These are phyloP conservation scores for Drosophila anomelani DNA, from an alignment of 2,888 invertebrate genomes.

Conservation along the genomic window DNA sequence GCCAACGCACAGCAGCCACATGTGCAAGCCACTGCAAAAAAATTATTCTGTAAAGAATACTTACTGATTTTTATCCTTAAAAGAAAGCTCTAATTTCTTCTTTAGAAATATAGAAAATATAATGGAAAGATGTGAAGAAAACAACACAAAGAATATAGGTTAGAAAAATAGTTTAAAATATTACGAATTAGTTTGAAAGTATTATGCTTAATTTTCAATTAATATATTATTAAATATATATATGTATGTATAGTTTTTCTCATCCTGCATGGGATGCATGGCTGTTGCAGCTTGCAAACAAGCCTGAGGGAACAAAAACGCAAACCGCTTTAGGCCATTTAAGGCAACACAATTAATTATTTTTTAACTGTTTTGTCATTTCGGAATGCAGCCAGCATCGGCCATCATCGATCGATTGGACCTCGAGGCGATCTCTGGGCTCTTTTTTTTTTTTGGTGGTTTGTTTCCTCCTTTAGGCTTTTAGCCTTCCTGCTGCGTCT, in stretches of 20 bases:
- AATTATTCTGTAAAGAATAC: background rate
- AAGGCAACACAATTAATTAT: constrained; percentile 85
- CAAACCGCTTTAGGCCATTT: constrained; percentile 83
- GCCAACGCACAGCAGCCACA: constrained; percentile 57
- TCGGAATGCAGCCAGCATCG: constrained; percentile 78
- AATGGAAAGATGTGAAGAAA: background rate
- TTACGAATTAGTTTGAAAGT: background rate
- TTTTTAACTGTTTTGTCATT: constrained; percentile 85
- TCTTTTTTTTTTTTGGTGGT: background rate
- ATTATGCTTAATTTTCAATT: background rate
- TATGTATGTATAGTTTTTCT: background rate
- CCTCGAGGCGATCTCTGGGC: constrained; percentile 21
- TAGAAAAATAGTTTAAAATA: background rate
- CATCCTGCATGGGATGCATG: background rate
- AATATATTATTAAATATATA: background rate
- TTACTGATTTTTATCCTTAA: background rate
- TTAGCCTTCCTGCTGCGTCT: constrained; percentile 48
- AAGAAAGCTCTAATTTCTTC: fast-evolving
- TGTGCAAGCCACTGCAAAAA: constrained; percentile 37
- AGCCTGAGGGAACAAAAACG: constrained; percentile 53
- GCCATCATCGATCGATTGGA: constrained; percentile 75
- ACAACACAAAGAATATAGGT: background rate
- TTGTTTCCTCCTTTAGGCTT: constrained; percentile 30
- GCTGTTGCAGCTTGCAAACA: constrained; percentile 69
- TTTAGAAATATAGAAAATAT: background rate